Evolutionary conservation across 2,113 vertebrate genomes (phyloP).

Genomic region (Pygoscelis adeliae): DNA sequence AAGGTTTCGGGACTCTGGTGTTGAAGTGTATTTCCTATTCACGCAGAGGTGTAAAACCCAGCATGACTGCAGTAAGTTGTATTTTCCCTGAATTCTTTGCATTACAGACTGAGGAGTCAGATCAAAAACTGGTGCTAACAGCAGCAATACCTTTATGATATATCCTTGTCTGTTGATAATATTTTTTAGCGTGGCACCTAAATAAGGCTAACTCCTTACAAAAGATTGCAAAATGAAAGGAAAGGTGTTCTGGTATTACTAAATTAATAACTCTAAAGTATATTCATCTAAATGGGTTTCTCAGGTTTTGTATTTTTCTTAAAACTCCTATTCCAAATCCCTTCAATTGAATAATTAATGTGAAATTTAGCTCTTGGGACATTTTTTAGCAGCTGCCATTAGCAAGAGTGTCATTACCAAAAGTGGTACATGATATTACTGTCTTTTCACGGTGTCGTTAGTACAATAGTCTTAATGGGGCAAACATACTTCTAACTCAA

Average conservation of each 20-base stretch:
- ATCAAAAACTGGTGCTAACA: neutral
- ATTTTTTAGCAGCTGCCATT: neutral
- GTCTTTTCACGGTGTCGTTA: neutral
- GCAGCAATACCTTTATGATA: neutral
- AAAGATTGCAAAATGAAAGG: neutral
- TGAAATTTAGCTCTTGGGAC: neutral
- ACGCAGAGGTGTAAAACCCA: neutral
- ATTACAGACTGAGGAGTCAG: neutral
- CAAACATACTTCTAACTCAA: neutral
- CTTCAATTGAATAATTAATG: neutral
- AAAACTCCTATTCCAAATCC: neutral
- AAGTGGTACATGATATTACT: neutral
- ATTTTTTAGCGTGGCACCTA: neutral
- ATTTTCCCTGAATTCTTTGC: neutral
- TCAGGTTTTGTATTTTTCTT: neutral
- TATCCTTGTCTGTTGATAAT: neutral
- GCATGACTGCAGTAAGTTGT: neutral
- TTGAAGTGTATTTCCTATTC: neutral
- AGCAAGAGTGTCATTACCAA: neutral
- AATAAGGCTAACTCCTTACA: neutral
- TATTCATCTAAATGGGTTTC: neutral
- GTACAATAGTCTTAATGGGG: neutral
- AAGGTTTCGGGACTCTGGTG: neutral
- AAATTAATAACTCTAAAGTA: neutral
- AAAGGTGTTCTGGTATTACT: neutral